phyloP scores from a whole-genome alignment of 2,113 vertebrate genomes.

The Clarias batrachus region DNA sequence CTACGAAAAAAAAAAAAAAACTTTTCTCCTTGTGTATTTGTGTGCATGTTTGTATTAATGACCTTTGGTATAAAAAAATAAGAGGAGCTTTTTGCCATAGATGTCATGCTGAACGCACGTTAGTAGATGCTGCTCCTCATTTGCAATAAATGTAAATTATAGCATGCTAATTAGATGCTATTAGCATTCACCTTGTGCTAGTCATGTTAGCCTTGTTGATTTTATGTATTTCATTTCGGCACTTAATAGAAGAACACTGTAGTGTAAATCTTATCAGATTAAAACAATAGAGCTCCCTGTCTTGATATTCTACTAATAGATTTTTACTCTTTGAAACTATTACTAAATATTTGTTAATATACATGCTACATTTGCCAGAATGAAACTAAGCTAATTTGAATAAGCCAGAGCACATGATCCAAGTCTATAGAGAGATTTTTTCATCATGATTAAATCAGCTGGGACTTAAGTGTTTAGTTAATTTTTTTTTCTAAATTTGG shows the following conservation, averaged over 20 bases:
- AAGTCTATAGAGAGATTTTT: background rate
- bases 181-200: slow-evolving; percentile 32
- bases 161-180: slow-evolving; percentile 25
- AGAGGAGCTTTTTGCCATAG: background rate
- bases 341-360: background rate
- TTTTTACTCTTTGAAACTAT: background rate
- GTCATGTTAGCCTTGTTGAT: slow-evolving; percentile 2
- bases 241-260: background rate
- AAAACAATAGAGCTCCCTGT: background rate
- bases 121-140: slow-evolving; percentile 16
- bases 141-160: slow-evolving; percentile 29
- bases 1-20: background rate
- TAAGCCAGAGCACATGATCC: background rate
- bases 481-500: background rate
- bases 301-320: background rate
- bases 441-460: background rate
- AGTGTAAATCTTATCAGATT: background rate
- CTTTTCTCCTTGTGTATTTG: background rate
- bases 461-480: background rate
- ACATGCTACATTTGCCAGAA: background rate
- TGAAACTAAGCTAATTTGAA: background rate
- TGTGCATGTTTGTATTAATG: background rate
- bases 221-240: slow-evolving; percentile 6
- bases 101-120: background rate
- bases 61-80: background rate